Evolutionary conservation across 2,888 invertebrate species (phyloP).

Genomic region (Norana najaformis): DNA sequence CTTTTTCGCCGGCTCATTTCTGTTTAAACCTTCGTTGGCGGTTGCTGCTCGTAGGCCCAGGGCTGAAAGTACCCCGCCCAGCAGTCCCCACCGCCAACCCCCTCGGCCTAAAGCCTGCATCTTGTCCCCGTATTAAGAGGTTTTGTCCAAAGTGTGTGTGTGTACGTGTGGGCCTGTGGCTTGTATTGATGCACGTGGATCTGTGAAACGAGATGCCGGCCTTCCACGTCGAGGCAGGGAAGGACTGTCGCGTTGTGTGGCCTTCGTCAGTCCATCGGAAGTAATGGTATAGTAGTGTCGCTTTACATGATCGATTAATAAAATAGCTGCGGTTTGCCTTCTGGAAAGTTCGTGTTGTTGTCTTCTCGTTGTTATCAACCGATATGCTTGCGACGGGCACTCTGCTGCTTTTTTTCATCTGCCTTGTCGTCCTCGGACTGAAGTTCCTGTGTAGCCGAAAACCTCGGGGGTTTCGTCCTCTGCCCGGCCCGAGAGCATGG

Average conservation of each 20-base stretch:
- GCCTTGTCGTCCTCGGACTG: neutral
- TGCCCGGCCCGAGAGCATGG: conserved; percentile 45
- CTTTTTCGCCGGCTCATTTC: neutral
- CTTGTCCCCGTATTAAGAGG: no score
- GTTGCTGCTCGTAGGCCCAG: neutral
- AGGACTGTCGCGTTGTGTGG: neutral
- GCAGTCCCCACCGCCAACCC: neutral
- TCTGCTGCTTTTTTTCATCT: neutral
- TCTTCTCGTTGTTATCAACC: neutral
- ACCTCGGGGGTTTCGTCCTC: neutral
- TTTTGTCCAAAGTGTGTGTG: neutral
- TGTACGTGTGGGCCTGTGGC: neutral
- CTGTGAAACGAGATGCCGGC: neutral
- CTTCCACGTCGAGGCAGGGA: neutral
- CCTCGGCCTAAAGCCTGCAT: no score
- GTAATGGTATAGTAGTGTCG: neutral
- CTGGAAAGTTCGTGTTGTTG: neutral
- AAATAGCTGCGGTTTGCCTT: neutral
- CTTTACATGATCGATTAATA: neutral
- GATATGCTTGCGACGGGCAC: neutral
- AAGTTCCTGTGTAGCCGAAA: neutral
- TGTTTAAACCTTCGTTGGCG: neutral
- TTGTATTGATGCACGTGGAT: neutral
- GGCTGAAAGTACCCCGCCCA: neutral
- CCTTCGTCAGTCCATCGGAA: neutral